A percentile compares a stretch with the other conserved stretches of the same genome.
Conservation (phyloP, 2,888 invertebrate species). For the Conus canariensis region DNA sequence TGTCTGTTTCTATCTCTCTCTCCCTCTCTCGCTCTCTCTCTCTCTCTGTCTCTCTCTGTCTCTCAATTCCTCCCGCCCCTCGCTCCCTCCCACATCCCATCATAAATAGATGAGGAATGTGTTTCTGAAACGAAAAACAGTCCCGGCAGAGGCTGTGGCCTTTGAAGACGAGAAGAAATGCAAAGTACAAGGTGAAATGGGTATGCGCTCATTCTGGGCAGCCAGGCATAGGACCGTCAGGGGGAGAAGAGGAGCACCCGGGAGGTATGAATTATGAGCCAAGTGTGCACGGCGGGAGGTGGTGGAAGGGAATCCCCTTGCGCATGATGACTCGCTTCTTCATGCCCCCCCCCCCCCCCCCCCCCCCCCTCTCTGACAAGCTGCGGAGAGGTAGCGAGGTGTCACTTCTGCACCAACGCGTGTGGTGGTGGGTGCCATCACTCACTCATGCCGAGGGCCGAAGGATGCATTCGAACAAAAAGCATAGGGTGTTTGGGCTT, state of each 20-base stretch:
- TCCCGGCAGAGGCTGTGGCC: neutral
- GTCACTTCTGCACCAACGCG: conserved; percentile 19
- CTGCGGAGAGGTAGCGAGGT: conserved; percentile 7
- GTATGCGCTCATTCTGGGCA: conserved; percentile 24
- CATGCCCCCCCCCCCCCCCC: neutral
- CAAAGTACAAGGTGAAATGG: conserved; percentile 22
- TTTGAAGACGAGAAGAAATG: conserved; percentile 21
- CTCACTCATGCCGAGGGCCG: neutral
- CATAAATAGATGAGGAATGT: conserved; percentile 18
- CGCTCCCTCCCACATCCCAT: neutral
- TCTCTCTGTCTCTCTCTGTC: neutral
- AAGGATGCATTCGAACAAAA: neutral
- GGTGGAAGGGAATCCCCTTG: neutral
- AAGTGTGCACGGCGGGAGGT: neutral
- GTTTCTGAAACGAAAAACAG: conserved; percentile 14
- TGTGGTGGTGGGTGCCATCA: neutral
- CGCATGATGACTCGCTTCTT: conserved; percentile 9
- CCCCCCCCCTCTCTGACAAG: neutral
- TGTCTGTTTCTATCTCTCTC: neutral
- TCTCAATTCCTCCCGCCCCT: neutral
- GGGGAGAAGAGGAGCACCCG: neutral
- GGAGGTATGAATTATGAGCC: conserved; percentile 26
- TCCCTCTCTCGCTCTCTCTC: neutral
- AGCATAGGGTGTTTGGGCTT: neutral
- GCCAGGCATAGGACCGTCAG: conserved; percentile 15